These are phyloP conservation scores for Aphidius gifuensis DNA, from an alignment of 1,140 invertebrate genomes.

Conservation along the genomic window DNA sequence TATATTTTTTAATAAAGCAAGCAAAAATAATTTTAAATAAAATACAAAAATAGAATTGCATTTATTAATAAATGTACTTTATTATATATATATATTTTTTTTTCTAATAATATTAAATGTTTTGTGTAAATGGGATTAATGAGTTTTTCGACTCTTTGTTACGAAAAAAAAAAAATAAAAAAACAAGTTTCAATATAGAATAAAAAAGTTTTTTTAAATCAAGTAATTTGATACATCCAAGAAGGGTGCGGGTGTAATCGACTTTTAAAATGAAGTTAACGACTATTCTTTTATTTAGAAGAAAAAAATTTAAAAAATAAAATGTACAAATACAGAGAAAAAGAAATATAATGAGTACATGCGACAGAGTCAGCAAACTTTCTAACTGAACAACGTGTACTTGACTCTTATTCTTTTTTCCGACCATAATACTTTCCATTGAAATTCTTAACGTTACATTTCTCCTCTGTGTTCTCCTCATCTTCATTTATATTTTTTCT, in stretches of 20 bases:
- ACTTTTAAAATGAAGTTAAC: slow-evolving; percentile 11
- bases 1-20: too few relatives aligned
- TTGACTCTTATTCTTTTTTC: slow-evolving; percentile 9
- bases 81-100: too few relatives aligned
- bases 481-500: neutral
- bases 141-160: slow-evolving; percentile 4
- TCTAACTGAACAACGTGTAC: slow-evolving; percentile 12
- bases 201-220: slow-evolving; percentile 8
- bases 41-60: too few relatives aligned
- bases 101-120: too few relatives aligned
- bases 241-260: slow-evolving; percentile 4
- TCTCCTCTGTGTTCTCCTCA: neutral
- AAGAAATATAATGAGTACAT: slow-evolving; percentile 2
- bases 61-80: too few relatives aligned
- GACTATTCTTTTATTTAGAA: neutral
- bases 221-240: slow-evolving; percentile 11
- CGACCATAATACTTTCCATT: neutral
- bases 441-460: slow-evolving; percentile 9
- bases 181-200: neutral
- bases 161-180: neutral
- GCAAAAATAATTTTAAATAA: too few relatives aligned
- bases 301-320: neutral
- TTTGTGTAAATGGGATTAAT: slow-evolving; percentile 9
- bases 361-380: neutral
- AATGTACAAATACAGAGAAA: neutral